Evolutionary conservation across 1,140 invertebrate species (phyloP).

Genomic region (Anastrepha ludens): DNA sequence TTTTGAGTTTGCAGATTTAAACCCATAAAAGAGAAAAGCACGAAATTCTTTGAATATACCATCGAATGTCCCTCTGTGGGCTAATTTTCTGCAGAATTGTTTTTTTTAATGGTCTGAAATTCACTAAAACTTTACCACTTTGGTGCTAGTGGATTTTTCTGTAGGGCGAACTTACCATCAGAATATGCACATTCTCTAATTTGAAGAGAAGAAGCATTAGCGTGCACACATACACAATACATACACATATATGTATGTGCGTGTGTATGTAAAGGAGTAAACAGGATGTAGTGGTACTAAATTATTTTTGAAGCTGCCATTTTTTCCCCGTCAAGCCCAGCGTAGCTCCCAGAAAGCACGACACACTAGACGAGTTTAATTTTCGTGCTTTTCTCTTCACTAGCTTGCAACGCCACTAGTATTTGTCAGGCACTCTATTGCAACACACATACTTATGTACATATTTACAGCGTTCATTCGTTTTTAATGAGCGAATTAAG

Average conservation of each 20-base stretch:
- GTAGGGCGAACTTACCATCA: too few species aligned
- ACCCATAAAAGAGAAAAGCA: too few species aligned
- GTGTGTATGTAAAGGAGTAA: neutral
- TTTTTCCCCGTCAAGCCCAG: neutral
- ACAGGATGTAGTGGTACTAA: neutral
- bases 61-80: too few species aligned
- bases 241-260: neutral
- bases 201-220: too few species aligned
- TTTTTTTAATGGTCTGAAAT: too few species aligned
- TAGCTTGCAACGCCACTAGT: neutral
- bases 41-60: too few species aligned
- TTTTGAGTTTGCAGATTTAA: too few species aligned
- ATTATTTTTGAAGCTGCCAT: slow-evolving; percentile 7
- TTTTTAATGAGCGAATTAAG: slow-evolving; percentile 46
- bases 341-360: neutral
- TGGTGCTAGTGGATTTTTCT: too few species aligned
- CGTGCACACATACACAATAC: too few species aligned
- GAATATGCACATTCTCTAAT: too few species aligned
- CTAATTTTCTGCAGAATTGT: too few species aligned
- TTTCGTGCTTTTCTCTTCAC: neutral
- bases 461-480: neutral
- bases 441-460: neutral
- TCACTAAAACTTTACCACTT: too few species aligned
- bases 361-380: neutral
- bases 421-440: neutral